A percentile compares a stretch with the other conserved stretches of the same genome.
phyloP scores from a whole-genome alignment of 2,113 vertebrate genomes.

The Ciconia stormi region DNA sequence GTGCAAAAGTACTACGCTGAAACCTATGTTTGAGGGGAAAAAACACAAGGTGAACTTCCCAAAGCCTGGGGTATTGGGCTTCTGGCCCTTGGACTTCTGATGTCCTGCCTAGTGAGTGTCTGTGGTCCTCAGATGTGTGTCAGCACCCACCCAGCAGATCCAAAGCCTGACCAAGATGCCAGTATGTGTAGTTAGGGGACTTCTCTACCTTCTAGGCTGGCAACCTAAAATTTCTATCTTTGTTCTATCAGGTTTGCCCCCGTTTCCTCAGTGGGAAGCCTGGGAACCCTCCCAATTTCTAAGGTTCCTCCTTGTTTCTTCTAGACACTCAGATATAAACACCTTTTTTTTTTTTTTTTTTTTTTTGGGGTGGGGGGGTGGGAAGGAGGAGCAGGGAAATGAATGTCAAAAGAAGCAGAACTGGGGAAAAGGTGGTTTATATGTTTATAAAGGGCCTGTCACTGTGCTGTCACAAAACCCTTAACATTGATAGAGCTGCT shows the following conservation, averaged over 20 bases:
- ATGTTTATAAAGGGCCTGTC: neutral
- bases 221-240: neutral
- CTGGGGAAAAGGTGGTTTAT: neutral
- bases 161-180: neutral
- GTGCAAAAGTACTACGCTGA: neutral
- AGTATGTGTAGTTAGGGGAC: neutral
- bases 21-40: neutral
- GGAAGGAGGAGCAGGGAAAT: neutral
- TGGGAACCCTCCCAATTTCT: neutral
- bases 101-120: neutral
- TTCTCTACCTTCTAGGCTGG: fast-evolving
- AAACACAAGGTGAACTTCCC: neutral
- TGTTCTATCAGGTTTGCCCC: neutral
- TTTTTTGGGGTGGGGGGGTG: fast-evolving
- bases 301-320: neutral
- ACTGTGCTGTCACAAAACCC: neutral
- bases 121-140: neutral
- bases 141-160: neutral
- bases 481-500: neutral
- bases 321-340: neutral
- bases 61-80: neutral
- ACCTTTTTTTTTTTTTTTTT: too few species aligned
- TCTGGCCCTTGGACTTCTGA: neutral
- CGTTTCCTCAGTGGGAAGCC: neutral
- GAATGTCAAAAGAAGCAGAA: neutral